Base-by-base conservation (phyloP, 2,113 vertebrate species). In the Myanophis thanlyinensis region DNA sequence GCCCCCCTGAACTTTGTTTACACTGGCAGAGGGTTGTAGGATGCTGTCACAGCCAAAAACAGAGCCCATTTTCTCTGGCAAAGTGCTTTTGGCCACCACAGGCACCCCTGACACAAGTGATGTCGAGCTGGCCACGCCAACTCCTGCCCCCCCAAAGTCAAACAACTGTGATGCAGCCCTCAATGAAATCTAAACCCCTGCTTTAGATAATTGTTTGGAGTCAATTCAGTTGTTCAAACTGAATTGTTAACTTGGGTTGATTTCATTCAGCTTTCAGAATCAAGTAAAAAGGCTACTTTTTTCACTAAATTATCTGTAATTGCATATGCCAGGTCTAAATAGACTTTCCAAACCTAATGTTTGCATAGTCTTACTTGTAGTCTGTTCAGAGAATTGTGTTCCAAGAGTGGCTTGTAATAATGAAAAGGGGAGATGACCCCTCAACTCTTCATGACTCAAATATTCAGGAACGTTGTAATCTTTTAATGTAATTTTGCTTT, bases 321-420 rank as follows among this genome's bases (percentile, higher is more conserved):
- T 13, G 6, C 20, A 35, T 67, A 67, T 13, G 62, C 62, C 62
- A 73, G 20, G 35, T 40, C 73, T 40, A 80, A 20, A 44, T 44
- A 80, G 35, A 80, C 62, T 22, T 80, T 44, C 35, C 73, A 80
- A 40, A 44, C 18, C 35, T 80, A 80, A 80, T 44, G 18, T 80
- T 44, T 40, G 35, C 20, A 80, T 35, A 80, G 73, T 40, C 73
- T 80, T 80, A 80, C n/a, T 80, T 35, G 15, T 18, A 80, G n/a
- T 80, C 67, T 80, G 67, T 80, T 0, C 0, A n/a, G 92, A 94
- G 93, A 30, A n/a, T 85, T 87, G 35, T 2, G 15, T 93, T 23
- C 30, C 10, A 91, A 85, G 56, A 20, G 46, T 0, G 6, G 1
- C 11, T 0, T 0, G 47, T 10, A 2, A 53, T 11, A 80, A 30